A percentile compares a stretch with the other conserved stretches of the same genome.
phyloP scores from a whole-genome alignment of 2,888 invertebrate genomes.

The Hydropsyche betteni region DNA sequence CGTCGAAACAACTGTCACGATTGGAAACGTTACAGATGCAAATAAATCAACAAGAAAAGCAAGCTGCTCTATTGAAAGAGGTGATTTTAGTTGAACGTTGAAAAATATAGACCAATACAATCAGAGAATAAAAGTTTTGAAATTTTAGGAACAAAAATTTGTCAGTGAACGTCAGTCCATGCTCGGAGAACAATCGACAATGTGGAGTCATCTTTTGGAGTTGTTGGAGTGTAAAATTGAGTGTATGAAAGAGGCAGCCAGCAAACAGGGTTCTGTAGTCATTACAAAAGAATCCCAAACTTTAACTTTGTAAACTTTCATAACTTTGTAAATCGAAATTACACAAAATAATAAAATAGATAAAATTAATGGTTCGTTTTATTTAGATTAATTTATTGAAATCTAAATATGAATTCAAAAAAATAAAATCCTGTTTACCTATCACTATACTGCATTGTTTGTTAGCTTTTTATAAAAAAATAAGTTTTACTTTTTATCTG shows the following conservation, averaged over 20 bases:
- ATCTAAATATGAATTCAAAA: no score
- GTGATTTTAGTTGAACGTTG: conserved; percentile 52
- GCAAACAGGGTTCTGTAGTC: conserved; percentile 67
- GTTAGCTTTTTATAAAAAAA: no score
- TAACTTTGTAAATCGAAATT: no score
- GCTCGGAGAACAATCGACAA: conserved; percentile 62
- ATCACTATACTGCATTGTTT: no score
- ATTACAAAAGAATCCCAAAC: conserved; percentile 72
- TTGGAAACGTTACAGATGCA: conserved; percentile 72
- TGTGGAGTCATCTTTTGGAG: conserved; percentile 62
- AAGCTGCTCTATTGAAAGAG: conserved; percentile 64
- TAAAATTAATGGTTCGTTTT: no score
- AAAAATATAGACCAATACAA: neutral
- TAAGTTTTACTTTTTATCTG: no score
- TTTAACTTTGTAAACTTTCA: conserved; percentile 60
- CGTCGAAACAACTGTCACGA: conserved; percentile 63
- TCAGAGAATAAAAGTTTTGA: neutral
- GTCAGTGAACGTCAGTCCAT: conserved; percentile 63
- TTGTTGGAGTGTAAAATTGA: conserved; percentile 67
- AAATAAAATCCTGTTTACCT: no score
- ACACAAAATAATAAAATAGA: no score
- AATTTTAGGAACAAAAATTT: conserved; percentile 60
- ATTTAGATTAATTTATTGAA: no score
- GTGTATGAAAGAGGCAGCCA: conserved; percentile 63
- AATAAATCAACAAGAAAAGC: conserved; percentile 70